Base-by-base conservation (phyloP, 2,888 invertebrate genomes). In the Capitulum mitella region DNA sequence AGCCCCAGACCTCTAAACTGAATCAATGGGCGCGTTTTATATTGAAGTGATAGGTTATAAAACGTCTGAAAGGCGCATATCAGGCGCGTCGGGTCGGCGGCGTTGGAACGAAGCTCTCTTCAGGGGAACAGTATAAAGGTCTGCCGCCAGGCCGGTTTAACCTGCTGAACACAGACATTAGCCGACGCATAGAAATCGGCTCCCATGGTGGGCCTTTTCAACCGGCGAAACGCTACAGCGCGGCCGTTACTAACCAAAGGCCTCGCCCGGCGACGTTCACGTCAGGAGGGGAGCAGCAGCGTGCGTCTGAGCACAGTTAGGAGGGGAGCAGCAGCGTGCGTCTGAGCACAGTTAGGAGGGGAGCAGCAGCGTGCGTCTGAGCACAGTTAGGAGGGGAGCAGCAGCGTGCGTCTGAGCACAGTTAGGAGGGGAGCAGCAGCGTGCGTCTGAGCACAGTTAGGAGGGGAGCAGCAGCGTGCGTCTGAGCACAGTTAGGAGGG, bases 181-280 rank as follows among this genome's bases (percentile, higher is more conserved):
- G 70, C 70, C 70, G 40, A 19, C 40, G 70, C 70, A 70, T 70
- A 40, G 70, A 40, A 40, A 37, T 37, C 37, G 37, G 37, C 40
- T 70, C 70, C 40, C 70, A 70, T 37, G 70, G 70, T 70, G 70
- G 70, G 70, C 70, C 70, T 70, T 70, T 70, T 70, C 70, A 70
- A n/a, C 34, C 70, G 8, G 40, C 26, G 70, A 40, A 40, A 19
- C 22, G 70, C 40, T 70, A 70, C 70, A 70, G 70, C 40, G 29
- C 37, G 70, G 37, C 26, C 26, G 37, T 37, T 12, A 22, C n/a
- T 22, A n/a, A 22, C 14, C 40, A 70, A 70, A 70, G 64, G 64
- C 64, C 34, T 32, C 58, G 64, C 19, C 10, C 64, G 34, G 64
- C 51, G 19, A 32, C 64, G 64, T 29, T 34, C 6, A 32, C 16